phyloP scores from a whole-genome alignment of 1,140 invertebrate species.

The Muscidifurax raptorellus region DNA sequence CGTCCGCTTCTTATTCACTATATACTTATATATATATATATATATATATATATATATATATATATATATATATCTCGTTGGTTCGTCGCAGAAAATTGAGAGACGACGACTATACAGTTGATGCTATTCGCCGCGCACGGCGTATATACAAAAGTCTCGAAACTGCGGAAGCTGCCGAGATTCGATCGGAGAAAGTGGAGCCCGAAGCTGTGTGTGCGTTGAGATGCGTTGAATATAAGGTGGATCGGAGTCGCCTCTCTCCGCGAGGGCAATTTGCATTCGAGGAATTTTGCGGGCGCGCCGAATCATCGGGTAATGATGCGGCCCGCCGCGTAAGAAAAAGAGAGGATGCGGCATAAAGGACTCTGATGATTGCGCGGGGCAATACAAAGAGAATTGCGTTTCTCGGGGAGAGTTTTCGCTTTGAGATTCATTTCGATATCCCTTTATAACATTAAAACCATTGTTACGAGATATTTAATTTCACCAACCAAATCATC shows the following conservation, averaged over 20 bases:
- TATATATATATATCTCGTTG: neutral
- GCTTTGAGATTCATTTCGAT: neutral
- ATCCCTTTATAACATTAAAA: neutral
- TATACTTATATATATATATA: too few species aligned
- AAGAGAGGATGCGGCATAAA: slow-evolving; percentile 40
- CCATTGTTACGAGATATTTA: neutral
- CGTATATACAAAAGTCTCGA: neutral
- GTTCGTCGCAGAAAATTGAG: slow-evolving; percentile 45
- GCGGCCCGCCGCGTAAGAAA: slow-evolving; percentile 56
- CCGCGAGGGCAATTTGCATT: slow-evolving; percentile 39
- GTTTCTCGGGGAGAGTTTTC: neutral
- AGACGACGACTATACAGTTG: neutral
- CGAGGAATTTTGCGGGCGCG: slow-evolving; percentile 45
- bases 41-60: too few species aligned
- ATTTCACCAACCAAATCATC: neutral
- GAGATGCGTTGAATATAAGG: neutral
- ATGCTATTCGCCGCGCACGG: neutral
- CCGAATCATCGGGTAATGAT: slow-evolving; percentile 52
- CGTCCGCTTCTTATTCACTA: slow-evolving; percentile 2
- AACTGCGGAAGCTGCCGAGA: slow-evolving; percentile 3
- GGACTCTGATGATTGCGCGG: neutral
- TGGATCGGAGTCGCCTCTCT: neutral
- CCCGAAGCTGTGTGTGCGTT: neutral
- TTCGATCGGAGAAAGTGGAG: neutral
- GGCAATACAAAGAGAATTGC: neutral